Evolutionary conservation across 1,140 invertebrate species (phyloP), one percentile per base, ranked within the genome.

Genomic region (Saxidomus purpurata): DNA sequence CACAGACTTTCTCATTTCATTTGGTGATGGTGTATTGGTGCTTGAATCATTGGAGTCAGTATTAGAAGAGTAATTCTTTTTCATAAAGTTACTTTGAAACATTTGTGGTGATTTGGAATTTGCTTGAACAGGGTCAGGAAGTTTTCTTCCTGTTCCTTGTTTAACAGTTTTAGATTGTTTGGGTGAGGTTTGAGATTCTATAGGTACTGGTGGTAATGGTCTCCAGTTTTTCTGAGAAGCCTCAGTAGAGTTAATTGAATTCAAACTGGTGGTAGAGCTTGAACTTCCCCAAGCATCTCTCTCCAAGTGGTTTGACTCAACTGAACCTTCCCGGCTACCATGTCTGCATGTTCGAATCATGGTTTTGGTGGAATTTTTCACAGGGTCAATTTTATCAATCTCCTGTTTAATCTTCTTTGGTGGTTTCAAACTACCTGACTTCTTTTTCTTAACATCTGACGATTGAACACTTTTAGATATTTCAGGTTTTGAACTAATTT

Each of bases 61-160:
- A 71, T 49, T 82, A 28, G 87, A 89, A 31, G 25, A 71, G 40
- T 83, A 89, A 19, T 49, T 49, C 84, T 92, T 89, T 47, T 90
- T 92, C 92, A 92, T 92, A 80, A 92, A 92, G 15, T 92, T 90
- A 88, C 92, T 92, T 61, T 92, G 92, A 89, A 92, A 92, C 36
- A 80, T 89, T 34, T 74, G 61, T 69, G 87, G 81, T 79, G 88
- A 81, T 74, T 89, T 91, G 52, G 90, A 89, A 52, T 89, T 90
- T 17, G 87, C 17, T 61, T 85, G 81, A 34, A 69, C 86, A 61
- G 89, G 88, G 67, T 90, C 92, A 36, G 92, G 92, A 17, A 92
- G 69, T 77, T 91, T 90, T 89, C 92, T 92, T 38, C 83, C 87
- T 22, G 55, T 74, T 13, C 87, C 84, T 17, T 36, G 31, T 43